phyloP scores from a whole-genome alignment of 1,140 invertebrate genomes.

The Lordiphosa collinella region DNA sequence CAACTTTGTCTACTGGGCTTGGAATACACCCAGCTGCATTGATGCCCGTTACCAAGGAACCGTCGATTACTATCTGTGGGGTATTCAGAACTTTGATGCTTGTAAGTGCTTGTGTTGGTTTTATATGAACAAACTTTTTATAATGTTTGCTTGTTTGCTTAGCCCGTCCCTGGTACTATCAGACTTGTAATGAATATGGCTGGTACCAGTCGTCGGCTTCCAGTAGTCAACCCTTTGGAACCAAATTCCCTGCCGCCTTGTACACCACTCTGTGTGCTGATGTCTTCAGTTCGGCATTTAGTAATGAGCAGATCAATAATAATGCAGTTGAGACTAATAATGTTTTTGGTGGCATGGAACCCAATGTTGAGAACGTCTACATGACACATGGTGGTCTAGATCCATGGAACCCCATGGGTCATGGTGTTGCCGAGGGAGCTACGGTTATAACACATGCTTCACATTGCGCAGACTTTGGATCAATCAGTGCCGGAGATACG shows the following conservation, averaged over 20 bases:
- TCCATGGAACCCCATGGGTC: constrained; percentile 84
- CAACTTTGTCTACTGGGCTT: constrained; percentile 54
- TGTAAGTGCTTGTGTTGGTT: constrained; percentile 37
- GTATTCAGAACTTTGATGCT: constrained; percentile 29
- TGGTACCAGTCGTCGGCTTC: constrained; percentile 88
- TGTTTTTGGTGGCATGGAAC: constrained; percentile 82
- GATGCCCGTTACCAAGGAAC: constrained; percentile 50
- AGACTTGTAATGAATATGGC: constrained; percentile 92
- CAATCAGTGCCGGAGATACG: constrained; percentile 81
- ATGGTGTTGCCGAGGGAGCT: constrained; percentile 81
- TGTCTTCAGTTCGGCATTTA: constrained; percentile 83
- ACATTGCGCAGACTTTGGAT: constrained; percentile 87
- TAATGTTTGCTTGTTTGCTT: neutral
- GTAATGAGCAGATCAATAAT: constrained; percentile 79
- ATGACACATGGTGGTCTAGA: constrained; percentile 83
- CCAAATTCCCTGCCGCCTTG: constrained; percentile 82
- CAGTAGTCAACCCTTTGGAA: constrained; percentile 84
- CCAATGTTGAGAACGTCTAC: constrained; percentile 83
- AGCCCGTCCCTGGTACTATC: constrained; percentile 88
- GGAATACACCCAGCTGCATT: constrained; percentile 32
- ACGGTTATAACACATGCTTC: constrained; percentile 79
- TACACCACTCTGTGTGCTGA: constrained; percentile 85
- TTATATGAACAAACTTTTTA: neutral
- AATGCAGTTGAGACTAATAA: constrained; percentile 82
- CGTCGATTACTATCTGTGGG: constrained; percentile 46